Evolutionary conservation across 1,140 invertebrate species (phyloP).

Genomic region (Apocrypta bakeri): DNA sequence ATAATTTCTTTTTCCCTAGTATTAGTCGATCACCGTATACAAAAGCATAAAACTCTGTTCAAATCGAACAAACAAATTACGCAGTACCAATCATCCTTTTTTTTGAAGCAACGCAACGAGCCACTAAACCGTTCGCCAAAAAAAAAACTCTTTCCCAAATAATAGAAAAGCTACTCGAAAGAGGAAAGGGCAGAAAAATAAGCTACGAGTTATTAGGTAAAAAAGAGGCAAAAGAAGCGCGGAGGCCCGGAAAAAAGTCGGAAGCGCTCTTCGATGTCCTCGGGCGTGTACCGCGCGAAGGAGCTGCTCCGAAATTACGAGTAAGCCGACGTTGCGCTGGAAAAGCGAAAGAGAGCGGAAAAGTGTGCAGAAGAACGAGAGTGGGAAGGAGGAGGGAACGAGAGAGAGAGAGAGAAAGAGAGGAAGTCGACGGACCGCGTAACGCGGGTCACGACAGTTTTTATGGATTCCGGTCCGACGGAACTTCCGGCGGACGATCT

Average conservation of each 20-base stretch:
- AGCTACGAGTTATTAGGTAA: conserved; percentile 37
- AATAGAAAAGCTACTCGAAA: not conserved
- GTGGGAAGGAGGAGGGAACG: not conserved
- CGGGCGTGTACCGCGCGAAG: not conserved
- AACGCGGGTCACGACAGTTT: conserved; percentile 55
- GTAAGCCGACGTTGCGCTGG: not conserved
- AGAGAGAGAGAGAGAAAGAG: conserved; percentile 16
- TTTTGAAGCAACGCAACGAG: not conserved
- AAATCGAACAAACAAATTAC: too few relatives aligned
- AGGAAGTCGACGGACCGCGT: conserved; percentile 38
- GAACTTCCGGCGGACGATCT: conserved; percentile 62
- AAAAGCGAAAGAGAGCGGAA: not conserved
- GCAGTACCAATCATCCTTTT: too few relatives aligned
- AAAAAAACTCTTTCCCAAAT: not conserved
- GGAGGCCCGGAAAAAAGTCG: not conserved
- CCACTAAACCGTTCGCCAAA: not conserved
- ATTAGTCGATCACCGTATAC: too few relatives aligned
- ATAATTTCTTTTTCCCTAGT: too few relatives aligned
- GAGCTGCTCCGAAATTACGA: conserved; percentile 33
- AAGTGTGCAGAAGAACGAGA: not conserved
- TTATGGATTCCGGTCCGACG: conserved; percentile 63
- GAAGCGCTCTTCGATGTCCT: conserved; percentile 40
- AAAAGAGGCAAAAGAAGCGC: conserved; percentile 20
- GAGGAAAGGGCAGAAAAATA: conserved; percentile 16
- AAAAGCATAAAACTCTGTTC: too few relatives aligned